Conservation (phyloP, 2,113 vertebrate species). For the Myotis yumanensis region DNA sequence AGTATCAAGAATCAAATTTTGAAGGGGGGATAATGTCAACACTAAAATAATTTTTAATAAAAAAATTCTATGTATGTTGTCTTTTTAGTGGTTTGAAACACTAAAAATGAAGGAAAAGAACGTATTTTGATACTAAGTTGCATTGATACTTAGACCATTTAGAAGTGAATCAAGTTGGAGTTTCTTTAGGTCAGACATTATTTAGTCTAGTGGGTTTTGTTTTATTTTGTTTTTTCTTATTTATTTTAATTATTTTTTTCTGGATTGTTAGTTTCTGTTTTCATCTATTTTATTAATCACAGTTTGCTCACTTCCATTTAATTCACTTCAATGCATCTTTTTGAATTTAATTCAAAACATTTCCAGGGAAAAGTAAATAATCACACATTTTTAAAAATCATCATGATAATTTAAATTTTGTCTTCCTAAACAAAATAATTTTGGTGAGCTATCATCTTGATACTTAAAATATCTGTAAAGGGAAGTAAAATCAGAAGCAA, state of each 20-base stretch:
- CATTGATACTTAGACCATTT: neutral
- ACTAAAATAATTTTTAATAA: too few relatives aligned
- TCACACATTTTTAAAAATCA: neutral
- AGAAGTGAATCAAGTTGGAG: neutral
- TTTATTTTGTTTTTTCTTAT: neutral
- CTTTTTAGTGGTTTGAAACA: neutral
- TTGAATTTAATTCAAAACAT: slow-evolving; percentile 41
- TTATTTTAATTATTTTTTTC: slow-evolving; percentile 31
- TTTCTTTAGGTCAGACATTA: neutral
- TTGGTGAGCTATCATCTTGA: neutral
- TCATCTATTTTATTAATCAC: slow-evolving; percentile 29
- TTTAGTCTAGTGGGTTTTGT: neutral
- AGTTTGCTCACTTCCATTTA: slow-evolving; percentile 5
- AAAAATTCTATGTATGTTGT: neutral
- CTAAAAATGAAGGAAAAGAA: neutral
- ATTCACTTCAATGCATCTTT: neutral
- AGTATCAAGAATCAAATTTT: neutral
- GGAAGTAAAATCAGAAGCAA: neutral
- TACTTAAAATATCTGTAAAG: slow-evolving; percentile 13
- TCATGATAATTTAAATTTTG: neutral
- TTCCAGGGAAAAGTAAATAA: slow-evolving; percentile 6
- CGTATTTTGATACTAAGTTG: neutral
- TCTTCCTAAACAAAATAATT: slow-evolving; percentile 14
- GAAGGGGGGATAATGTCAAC: too few relatives aligned
- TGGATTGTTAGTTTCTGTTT: slow-evolving; percentile 21